Evolutionary conservation across 2,113 vertebrate species (phyloP), one percentile per base, ranked within the genome.

Genomic region (Oncorhynchus tshawytscha): DNA sequence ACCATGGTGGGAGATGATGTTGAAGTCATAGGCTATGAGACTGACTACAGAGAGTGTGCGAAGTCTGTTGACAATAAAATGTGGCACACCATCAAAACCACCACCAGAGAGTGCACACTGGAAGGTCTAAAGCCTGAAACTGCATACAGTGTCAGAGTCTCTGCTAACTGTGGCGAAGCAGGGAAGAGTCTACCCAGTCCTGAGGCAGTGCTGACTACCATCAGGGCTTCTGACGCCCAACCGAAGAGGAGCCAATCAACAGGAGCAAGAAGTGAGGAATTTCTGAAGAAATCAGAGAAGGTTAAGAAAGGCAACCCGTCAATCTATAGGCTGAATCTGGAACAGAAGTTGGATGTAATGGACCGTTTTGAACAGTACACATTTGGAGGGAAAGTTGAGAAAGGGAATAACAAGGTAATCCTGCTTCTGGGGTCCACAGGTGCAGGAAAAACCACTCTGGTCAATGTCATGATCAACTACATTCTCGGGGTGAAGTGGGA

Each of bases 391-490:
- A 77, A 81, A 18, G 78, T 77, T 24, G 78, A 82, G 45, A 67
- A 75, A 59, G 65, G 25, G 31, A 75, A 80, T 68, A 80, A 75
- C 65, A 86, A 86, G 66, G 81, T 81, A 0, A 72, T 86, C 4
- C 60, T 86, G 45, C 66, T 86, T 31, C 59, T 86, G n/a, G 84
- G 84, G 29, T 54, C 71, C 11, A 86, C 72, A 3, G 84, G 84
- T 31, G 49, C 78, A 70, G 84, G 84, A 64, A 85, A 85, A 78
- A 85, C 84, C 22, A 85, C 84, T 0, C 79, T 85, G 16, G 27
- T 85, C 22, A 83, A 85, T 78, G 84, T 74, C 9, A 83, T 85
- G 81, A 65, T 70, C 31, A 85, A 85, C 64, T 80, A 79, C 69
- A 76, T 85, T 34, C 75, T 85, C 3, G 79, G 78, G 0, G 81